Base-by-base conservation (phyloP, 2,113 vertebrate species). In the Leucoraja erinaceus region DNA sequence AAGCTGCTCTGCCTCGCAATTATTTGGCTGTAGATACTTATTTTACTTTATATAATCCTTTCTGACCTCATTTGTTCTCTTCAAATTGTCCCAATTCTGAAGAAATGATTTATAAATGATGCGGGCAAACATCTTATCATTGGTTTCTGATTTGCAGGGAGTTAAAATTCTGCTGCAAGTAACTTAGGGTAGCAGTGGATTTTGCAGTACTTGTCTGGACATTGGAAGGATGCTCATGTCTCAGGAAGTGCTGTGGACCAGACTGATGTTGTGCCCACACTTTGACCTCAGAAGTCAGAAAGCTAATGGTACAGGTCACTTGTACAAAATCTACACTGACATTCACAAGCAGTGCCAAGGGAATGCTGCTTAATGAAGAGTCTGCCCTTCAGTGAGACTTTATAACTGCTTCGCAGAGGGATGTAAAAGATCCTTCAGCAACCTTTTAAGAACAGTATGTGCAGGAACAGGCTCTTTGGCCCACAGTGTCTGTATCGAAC, bases 71-170 rank as follows among this genome's bases (percentile, higher is more conserved):
- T 72, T 91, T 72, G 31, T 38, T 47, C 90, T 14, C 33, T 54
- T 72, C 38, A 91, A 91, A 91, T 91, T 91, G 90, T 72, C 33
- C 90, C 90, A 91, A 54, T 91, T 91, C 66, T 54, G 90, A 72
- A 47, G 38, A 72, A 91, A 91, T 70, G 54, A 91, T 72, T 63
- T 31, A 54, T 20, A 72, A 47, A 72, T 72, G 70, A 72, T 74
- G 90, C 72, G 66, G 66, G 90, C 33, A 54, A 54, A 47, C 31
- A 72, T 91, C 66, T 91, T 91, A 70, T 28, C 22, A 10, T 72
- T 72, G 33, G 33, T 38, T 47, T 20, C 14, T 33, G 61, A 90
- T 90, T 90, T 90, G 88, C 66, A 38, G 18, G 3, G 66, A 38
- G 54, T 84, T 61, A 12, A 20, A 84, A 25, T 61, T 28, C 16